Conservation (phyloP, 2,888 invertebrate genomes). For the Dicyrtoma fusca region DNA sequence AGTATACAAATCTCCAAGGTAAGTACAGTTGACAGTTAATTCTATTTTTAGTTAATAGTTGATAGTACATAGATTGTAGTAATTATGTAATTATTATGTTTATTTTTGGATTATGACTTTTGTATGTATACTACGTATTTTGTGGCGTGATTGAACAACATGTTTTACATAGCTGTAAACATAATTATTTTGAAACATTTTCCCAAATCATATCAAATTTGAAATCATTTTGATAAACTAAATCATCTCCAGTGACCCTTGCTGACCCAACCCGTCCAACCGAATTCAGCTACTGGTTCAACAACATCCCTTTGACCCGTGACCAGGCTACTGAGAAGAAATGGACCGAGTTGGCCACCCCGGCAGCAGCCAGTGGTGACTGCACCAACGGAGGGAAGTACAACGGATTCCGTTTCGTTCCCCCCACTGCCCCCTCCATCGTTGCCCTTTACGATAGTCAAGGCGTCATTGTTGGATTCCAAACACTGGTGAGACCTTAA, state of each 20-base stretch:
- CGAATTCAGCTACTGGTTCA: not conserved
- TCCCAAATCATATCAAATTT: not conserved
- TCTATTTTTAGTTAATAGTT: too few species aligned
- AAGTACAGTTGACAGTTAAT: too few species aligned
- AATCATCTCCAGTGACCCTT: constrained; percentile 13
- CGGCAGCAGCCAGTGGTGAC: too few species aligned
- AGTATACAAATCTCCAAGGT: too few species aligned
- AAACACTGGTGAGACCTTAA: constrained; percentile 16
- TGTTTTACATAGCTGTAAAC: too few species aligned
- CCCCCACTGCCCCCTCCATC: constrained; percentile 10
- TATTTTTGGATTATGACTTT: too few species aligned
- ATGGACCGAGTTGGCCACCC: not conserved
- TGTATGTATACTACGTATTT: too few species aligned
- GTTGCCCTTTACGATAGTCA: constrained; percentile 14
- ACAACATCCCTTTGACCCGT: constrained; percentile 4
- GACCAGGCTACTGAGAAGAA: not conserved
- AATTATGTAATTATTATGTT: too few species aligned
- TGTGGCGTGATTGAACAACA: too few species aligned
- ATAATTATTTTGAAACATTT: not conserved
- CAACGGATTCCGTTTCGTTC: constrained; percentile 14
- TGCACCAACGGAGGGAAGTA: not conserved
- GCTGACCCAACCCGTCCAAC: not conserved
- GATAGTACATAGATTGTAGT: too few species aligned
- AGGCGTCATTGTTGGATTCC: constrained; percentile 18
- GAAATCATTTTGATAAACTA: not conserved